Base-by-base conservation (phyloP, 2,888 invertebrate species). In the Nasonia oneida region DNA sequence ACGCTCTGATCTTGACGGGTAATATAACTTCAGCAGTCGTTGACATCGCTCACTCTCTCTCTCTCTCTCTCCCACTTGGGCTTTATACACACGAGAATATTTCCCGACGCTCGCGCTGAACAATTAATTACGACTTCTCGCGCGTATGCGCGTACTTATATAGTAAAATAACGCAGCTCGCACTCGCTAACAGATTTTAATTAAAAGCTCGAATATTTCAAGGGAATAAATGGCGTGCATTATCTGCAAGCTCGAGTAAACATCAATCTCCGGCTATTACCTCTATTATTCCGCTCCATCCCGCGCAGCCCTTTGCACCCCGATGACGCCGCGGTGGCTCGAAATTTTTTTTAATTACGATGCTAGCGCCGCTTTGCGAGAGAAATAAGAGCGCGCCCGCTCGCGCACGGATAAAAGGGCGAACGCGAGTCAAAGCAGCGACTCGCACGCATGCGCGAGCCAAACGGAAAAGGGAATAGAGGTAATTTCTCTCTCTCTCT, bases 321-420 rank as follows among this genome's bases (percentile, higher is more conserved):
- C 23, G n/a, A 47, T 42, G 39, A 29, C 47, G 50, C 37, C 37
- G 47, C 53, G 57, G 47, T 42, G n/a, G 61, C 23, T 37, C 64
- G 33, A 74, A 73, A 74, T 29, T 82, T 82, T 79, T 71, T 82
- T 82, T 75, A 82, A 82, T 82, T 82, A 75, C 67, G 67, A 75
- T 37, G 42, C 50, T 81, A 73, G 73, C 73, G 61, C 42, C 61
- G 42, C 81, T 74, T 37, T 42, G 64, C 42, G n/a, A 15, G 18
- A 50, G 37, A 37, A 37, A 37, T 37, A 23, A 14, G 67, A 76
- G 74, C 10, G 29, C 4, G 29, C 12, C 12, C 23, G 3, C 18
- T n/a, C 0, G 15, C 8, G 14, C 53, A 1, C 71, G 18, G 73
- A 81, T 73, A 81, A 73, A 73, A 81, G 81, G 71, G 23, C 57